Evolutionary conservation across 1,140 invertebrate genomes (phyloP).

Genomic region (Calosoma granatense): DNA sequence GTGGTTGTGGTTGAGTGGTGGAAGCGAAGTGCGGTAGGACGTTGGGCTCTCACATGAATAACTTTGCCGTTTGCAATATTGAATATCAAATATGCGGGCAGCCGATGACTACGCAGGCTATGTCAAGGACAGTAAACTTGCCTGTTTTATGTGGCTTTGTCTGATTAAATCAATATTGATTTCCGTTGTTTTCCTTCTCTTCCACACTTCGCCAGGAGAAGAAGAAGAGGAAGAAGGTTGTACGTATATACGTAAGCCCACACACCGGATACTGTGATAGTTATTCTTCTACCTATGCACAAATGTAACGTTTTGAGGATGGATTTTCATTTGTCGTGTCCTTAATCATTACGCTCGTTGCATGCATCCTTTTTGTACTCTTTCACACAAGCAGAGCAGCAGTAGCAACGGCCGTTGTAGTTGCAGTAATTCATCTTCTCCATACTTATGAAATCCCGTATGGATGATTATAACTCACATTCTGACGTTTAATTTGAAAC

Average conservation of each 20-base stretch:
- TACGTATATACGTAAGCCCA: no score
- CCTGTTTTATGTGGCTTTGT: constrained; percentile 5
- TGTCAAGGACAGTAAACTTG: constrained; percentile 5
- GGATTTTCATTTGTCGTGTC: no score
- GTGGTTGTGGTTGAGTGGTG: not conserved
- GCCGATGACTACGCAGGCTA: constrained; percentile 2
- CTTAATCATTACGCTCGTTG: no score
- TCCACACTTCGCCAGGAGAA: no score
- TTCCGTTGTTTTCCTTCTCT: not conserved
- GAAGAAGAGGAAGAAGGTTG: no score
- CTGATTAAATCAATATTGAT: constrained; percentile 8
- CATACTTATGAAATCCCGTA: not conserved
- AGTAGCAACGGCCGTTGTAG: not conserved
- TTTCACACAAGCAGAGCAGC: no score
- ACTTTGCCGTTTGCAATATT: constrained; percentile 9
- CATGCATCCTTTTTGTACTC: not conserved
- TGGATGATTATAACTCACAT: constrained; percentile 6
- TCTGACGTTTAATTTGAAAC: constrained; percentile 5
- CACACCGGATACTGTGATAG: no score
- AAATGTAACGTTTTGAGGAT: no score
- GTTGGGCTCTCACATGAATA: not conserved
- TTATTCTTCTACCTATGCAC: no score
- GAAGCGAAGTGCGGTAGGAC: not conserved
- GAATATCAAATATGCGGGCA: constrained; percentile 6
- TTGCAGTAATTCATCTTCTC: not conserved